Conservation (phyloP, 64 coral and sea anemone genomes). For the Montipora sp. region DNA sequence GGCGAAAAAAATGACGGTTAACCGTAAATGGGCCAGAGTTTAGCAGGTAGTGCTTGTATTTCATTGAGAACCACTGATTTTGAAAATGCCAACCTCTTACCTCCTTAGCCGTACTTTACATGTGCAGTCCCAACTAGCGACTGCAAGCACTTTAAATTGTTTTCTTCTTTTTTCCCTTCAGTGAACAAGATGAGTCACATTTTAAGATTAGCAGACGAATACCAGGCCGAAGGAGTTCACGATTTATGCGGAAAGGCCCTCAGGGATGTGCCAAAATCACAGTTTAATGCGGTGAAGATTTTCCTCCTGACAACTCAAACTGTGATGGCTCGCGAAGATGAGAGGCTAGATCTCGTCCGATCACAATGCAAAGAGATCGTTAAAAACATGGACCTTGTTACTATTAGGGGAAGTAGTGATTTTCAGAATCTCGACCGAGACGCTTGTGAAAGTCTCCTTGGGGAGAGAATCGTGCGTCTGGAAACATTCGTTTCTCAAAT, state of each 20-base stretch:
- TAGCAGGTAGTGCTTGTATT: too few relatives aligned
- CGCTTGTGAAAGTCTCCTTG: background rate
- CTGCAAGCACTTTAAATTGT: too few relatives aligned
- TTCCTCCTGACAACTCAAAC: background rate
- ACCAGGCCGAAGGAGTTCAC: background rate
- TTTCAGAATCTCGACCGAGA: background rate
- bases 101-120: too few relatives aligned
- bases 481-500: background rate
- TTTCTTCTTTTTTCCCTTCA: background rate
- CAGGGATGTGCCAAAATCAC: background rate
- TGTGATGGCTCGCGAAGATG: background rate
- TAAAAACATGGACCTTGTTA: background rate
- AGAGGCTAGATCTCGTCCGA: background rate
- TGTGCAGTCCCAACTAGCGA: too few relatives aligned
- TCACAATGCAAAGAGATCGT: background rate
- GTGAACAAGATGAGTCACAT: background rate
- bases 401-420: background rate
- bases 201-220: slow-evolving; percentile 6
- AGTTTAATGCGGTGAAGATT: background rate
- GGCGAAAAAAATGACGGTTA: too few relatives aligned
- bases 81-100: too few relatives aligned
- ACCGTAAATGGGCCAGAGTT: too few relatives aligned
- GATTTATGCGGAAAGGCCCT: background rate
- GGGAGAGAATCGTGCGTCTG: background rate
- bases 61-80: too few relatives aligned